These are phyloP conservation scores for Onychomys torridus DNA, from an alignment of 2,797 vertebrate species.

Conservation along the genomic window DNA sequence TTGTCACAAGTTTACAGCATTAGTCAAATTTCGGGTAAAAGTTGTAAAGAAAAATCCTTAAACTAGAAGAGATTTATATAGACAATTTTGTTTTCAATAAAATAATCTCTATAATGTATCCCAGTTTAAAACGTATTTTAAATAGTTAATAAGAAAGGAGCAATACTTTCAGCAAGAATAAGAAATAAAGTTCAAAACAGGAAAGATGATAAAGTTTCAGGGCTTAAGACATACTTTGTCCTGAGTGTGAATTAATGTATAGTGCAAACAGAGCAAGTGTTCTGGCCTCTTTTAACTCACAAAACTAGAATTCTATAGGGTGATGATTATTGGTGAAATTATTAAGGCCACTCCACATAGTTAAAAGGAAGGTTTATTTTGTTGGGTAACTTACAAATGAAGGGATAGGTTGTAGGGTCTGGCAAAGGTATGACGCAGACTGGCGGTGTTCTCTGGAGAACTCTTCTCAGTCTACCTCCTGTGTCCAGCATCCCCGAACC, in stretches of 20 bases:
- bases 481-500: no score
- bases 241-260: not conserved
- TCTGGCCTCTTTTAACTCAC: not conserved
- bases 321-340: no score
- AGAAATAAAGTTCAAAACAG: not conserved
- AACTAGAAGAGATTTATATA: not conserved
- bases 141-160: slow-evolving; percentile 32
- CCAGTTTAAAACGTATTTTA: slow-evolving; percentile 27
- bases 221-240: not conserved
- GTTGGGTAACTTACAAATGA: no score
- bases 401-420: no score
- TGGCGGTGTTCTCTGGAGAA: no score
- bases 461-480: no score
- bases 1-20: not conserved
- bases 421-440: no score
- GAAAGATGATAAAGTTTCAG: not conserved
- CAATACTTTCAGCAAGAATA: not conserved
- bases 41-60: not conserved
- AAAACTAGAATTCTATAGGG: not conserved
- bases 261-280: not conserved
- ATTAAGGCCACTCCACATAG: no score
- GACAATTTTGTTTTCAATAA: not conserved
- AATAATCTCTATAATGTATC: not conserved
- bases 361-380: no score
- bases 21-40: not conserved